Evolutionary conservation across 2,797 vertebrate species (phyloP).

Genomic region (Sitta carolinensis): DNA sequence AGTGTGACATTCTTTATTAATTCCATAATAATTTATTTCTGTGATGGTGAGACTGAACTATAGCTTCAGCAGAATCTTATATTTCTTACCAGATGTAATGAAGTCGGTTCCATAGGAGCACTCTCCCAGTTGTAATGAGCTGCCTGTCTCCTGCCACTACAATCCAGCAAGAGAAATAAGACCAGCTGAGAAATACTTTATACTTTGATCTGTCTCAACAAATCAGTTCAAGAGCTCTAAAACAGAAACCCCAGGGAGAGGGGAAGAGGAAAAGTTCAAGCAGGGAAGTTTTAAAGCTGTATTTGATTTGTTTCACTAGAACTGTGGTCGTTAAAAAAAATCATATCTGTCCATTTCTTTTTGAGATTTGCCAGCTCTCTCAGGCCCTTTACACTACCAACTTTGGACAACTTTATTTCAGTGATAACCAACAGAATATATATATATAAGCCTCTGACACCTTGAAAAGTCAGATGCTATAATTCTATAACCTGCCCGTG

Average conservation of each 20-base stretch:
- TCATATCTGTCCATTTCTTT: neutral
- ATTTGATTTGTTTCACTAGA: conserved; percentile 53
- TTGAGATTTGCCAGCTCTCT: neutral
- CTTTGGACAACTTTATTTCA: conserved; percentile 28
- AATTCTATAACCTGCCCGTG: neutral
- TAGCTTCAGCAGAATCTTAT: neutral
- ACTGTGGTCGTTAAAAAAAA: neutral
- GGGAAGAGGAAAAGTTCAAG: neutral
- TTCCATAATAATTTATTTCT: conserved; percentile 26
- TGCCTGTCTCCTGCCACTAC: conserved; percentile 36
- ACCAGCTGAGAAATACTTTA: conserved; percentile 41
- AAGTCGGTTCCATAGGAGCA: neutral
- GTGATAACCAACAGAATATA: neutral
- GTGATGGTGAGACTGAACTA: neutral
- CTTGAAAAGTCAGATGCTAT: conserved; percentile 19
- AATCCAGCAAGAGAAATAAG: conserved; percentile 47
- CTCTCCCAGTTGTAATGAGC: conserved; percentile 27
- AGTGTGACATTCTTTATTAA: conserved; percentile 17
- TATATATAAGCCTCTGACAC: neutral
- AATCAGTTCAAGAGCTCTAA: conserved; percentile 62
- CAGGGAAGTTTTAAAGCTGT: conserved; percentile 33
- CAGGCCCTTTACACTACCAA: neutral
- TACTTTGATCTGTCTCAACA: conserved; percentile 65
- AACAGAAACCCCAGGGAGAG: conserved; percentile 28
- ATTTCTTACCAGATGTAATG: neutral